Evolutionary conservation across 2,797 vertebrate species (phyloP).

Genomic region (Sebastes alutus): DNA sequence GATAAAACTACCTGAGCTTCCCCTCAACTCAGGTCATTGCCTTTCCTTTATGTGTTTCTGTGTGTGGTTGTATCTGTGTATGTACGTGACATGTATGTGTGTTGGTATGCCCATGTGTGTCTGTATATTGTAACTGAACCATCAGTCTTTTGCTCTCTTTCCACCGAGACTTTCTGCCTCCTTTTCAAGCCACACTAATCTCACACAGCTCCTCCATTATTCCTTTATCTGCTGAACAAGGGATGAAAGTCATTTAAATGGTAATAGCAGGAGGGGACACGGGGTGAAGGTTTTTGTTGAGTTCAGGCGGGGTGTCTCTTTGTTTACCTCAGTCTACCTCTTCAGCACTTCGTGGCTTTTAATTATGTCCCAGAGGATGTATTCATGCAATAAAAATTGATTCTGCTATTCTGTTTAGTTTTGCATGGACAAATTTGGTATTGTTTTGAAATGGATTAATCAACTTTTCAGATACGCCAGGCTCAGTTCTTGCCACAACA

Average conservation of each 20-base stretch:
- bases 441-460: conserved; percentile 34
- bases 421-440: conserved; percentile 1
- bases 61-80: neutral
- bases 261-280: conserved; percentile 26
- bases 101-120: neutral
- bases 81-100: neutral
- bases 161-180: neutral
- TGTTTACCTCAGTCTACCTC: conserved; percentile 30
- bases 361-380: conserved; percentile 28
- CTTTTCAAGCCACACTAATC: conserved; percentile 15
- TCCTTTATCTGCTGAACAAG: conserved; percentile 44
- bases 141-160: neutral
- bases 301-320: conserved; percentile 44
- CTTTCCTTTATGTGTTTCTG: neutral
- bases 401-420: conserved; percentile 10
- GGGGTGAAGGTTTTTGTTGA: conserved; percentile 31
- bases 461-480: neutral
- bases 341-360: conserved; percentile 17
- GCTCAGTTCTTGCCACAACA: neutral
- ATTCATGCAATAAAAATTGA: conserved; percentile 23
- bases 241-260: conserved; percentile 63
- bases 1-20: conserved; percentile 87
- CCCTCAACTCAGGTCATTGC: conserved; percentile 86
- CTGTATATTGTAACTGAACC: neutral
- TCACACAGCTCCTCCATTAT: conserved; percentile 28